Conservation (phyloP, 2,888 invertebrate genomes). For the Fabriciana adippe region DNA sequence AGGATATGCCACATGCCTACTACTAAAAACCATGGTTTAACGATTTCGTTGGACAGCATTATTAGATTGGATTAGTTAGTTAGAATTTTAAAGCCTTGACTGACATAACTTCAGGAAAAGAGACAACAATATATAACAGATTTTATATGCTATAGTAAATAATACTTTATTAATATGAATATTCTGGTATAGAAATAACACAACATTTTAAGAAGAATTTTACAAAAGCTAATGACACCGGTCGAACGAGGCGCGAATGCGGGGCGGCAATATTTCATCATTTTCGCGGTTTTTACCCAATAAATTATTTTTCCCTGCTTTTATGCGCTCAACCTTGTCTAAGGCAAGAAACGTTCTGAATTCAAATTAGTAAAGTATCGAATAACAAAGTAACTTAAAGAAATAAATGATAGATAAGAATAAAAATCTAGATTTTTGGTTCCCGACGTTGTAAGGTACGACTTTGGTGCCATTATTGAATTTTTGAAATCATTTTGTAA, state of each 20-base stretch:
- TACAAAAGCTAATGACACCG: conserved; percentile 67
- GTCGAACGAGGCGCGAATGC: conserved; percentile 56
- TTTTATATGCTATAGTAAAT: no score
- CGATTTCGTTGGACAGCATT: no score
- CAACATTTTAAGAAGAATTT: conserved; percentile 47
- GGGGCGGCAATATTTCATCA: conserved; percentile 68
- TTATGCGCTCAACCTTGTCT: conserved; percentile 38
- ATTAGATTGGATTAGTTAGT: no score
- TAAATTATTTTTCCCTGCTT: conserved; percentile 61
- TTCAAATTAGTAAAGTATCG: conserved; percentile 43
- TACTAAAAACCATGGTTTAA: no score
- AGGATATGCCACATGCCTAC: no score
- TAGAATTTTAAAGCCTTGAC: no score
- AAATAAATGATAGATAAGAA: background rate
- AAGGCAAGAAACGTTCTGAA: conserved; percentile 49
- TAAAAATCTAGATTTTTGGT: background rate
- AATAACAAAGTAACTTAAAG: background rate
- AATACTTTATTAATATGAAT: background rate
- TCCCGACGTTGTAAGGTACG: no score
- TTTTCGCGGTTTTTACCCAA: conserved; percentile 67
- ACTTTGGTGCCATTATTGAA: no score
- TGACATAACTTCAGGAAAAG: no score
- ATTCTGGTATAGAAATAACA: background rate
- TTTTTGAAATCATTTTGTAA: no score
- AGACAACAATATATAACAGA: no score